phyloP scores from a whole-genome alignment of 2,797 vertebrate species.

The Peromyscus melanophrys region DNA sequence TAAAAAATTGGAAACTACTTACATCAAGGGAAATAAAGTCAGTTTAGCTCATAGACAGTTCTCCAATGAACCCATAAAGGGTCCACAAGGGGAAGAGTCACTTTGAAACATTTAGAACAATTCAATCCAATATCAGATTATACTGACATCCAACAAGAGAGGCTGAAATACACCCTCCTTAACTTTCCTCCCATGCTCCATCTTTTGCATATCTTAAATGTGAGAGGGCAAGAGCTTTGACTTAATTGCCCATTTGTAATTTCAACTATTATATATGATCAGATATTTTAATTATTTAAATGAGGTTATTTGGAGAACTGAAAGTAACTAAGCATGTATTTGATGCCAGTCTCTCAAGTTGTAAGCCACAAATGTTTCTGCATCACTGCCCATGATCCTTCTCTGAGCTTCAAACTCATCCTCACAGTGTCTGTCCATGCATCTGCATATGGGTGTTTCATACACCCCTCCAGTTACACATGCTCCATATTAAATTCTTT shows the following conservation, averaged over 20 bases:
- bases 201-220: not conserved
- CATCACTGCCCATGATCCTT: not conserved
- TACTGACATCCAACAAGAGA: not conserved
- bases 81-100: not conserved
- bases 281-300: slow-evolving; percentile 39
- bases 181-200: not conserved
- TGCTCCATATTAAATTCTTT: not conserved
- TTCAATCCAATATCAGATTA: not conserved
- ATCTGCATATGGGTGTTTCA: not conserved
- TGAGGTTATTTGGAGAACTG: not conserved
- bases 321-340: not conserved
- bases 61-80: not conserved
- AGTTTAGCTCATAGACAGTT: not conserved
- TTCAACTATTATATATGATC: not conserved
- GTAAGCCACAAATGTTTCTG: not conserved
- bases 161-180: not conserved
- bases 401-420: not conserved
- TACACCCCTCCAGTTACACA: not conserved
- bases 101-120: slow-evolving; percentile 7
- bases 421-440: not conserved
- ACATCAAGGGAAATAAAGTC: not conserved
- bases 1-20: not conserved
- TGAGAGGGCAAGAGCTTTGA: not conserved
- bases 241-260: slow-evolving; percentile 48
- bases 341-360: not conserved